Evolutionary conservation across 1,140 invertebrate genomes (phyloP).

Genomic region (Heliothis virescens): DNA sequence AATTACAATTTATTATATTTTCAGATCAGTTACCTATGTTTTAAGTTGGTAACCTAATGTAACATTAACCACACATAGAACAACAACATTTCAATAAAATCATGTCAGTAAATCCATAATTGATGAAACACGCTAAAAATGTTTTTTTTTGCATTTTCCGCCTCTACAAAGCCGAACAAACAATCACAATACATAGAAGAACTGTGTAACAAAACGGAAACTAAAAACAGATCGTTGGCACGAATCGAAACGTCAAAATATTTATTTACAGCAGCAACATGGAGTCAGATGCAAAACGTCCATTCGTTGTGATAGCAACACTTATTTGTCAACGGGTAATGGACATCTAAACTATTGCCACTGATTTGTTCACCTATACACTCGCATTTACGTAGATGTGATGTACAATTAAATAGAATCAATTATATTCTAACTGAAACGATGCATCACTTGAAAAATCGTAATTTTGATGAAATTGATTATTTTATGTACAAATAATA

Average conservation of each 20-base stretch:
- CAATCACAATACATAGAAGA: slow-evolving; percentile 22
- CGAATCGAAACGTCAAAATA: slow-evolving; percentile 32
- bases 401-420: too few species aligned
- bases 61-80: too few species aligned
- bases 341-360: neutral
- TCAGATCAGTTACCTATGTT: too few species aligned
- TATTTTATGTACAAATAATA: too few species aligned
- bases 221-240: slow-evolving; percentile 26
- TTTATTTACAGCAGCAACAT: slow-evolving; percentile 28
- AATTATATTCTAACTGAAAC: too few species aligned
- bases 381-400: too few species aligned
- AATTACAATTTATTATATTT: too few species aligned
- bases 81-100: too few species aligned
- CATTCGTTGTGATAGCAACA: slow-evolving; percentile 1
- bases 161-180: neutral
- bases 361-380: neutral
- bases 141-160: neutral
- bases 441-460: too few species aligned
- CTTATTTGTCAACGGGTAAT: slow-evolving; percentile 14
- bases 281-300: slow-evolving; percentile 6
- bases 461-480: too few species aligned
- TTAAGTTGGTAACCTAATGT: too few species aligned
- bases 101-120: too few species aligned
- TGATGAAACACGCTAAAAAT: neutral
- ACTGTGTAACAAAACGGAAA: neutral